These are phyloP conservation scores for Morphnarchus princeps DNA, from an alignment of 2,113 vertebrate genomes.

Conservation along the genomic window DNA sequence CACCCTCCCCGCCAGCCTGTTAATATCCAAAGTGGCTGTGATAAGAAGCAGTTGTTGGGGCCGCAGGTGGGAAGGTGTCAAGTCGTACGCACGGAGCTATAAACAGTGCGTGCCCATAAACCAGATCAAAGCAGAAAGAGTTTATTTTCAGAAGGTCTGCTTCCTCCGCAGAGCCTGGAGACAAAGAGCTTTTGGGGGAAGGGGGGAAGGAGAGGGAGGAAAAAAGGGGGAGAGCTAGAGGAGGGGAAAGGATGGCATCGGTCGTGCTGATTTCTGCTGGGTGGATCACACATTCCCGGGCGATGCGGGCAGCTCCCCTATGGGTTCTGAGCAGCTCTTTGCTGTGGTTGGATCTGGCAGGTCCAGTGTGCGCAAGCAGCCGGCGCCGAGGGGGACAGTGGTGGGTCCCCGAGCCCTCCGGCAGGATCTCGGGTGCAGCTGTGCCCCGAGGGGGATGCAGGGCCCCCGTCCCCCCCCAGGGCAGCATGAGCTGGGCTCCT, in stretches of 20 bases:
- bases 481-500: neutral
- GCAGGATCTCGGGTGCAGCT: rapidly evolving
- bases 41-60: conserved; percentile 75
- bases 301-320: rapidly evolving
- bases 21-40: conserved; percentile 76
- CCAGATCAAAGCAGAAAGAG: conserved; percentile 72
- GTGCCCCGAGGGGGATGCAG: neutral
- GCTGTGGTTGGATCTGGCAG: rapidly evolving
- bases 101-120: conserved; percentile 77
- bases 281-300: rapidly evolving
- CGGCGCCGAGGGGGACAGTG: rapidly evolving
- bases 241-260: neutral
- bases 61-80: conserved; percentile 72
- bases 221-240: neutral
- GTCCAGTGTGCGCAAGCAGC: rapidly evolving
- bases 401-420: rapidly evolving
- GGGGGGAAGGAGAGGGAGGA: neutral
- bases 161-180: conserved; percentile 62
- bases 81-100: conserved; percentile 68
- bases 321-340: neutral
- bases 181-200: conserved; percentile 46
- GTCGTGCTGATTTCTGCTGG: neutral
- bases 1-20: conserved; percentile 44
- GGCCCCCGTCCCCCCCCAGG: neutral
- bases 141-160: conserved; percentile 68